Evolutionary conservation across 2,797 vertebrate genomes (phyloP), one percentile per base, ranked within the genome.

Genomic region (Chloroceryle inda): DNA sequence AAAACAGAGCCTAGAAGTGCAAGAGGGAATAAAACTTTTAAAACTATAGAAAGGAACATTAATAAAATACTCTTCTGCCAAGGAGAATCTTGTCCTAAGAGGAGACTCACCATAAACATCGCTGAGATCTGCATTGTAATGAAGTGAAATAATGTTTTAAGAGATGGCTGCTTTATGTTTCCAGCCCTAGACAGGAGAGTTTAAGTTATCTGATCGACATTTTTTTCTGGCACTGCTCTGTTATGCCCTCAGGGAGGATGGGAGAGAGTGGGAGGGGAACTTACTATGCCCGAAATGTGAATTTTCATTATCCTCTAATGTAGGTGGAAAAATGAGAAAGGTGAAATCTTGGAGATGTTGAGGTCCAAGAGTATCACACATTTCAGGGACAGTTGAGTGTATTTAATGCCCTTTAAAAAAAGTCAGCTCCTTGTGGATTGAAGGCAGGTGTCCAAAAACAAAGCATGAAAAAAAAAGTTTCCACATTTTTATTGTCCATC

Each of bases 171-270:
- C 58, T 85, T 87, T 87, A 81, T 92, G 72, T 85, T 89, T 94
- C 62, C 88, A 83, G 63, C 20, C 11, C 88, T 92, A 56, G 84
- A 94, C 55, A 38, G 44, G 8, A 92, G n/a, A 92, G 17, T 74
- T 92, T 64, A 93, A 88, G 10, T 91, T 89, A 92, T 86, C 63
- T 94, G 73, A 92, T 84, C 73, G 50, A 88, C 55, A 66, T 86
- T 81, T 91, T 40, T 94, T 81, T 81, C 88, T 96, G 67, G 80
- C 80, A 72, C 45, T 11, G 15, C 58, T 75, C 44, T 94, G 66
- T 94, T 91, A 62, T 63, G 81, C 78, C 86, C 38, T 83, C 37
- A 72, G 73, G 83, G 12, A 86, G 9, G 45, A 95, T 17, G 6
- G 53, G 50, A 62, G 37, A 24, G 64, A 94, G 67, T 87, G 55